Conservation (phyloP, 2,113 vertebrate species). For the Motacilla tschutschensis region DNA sequence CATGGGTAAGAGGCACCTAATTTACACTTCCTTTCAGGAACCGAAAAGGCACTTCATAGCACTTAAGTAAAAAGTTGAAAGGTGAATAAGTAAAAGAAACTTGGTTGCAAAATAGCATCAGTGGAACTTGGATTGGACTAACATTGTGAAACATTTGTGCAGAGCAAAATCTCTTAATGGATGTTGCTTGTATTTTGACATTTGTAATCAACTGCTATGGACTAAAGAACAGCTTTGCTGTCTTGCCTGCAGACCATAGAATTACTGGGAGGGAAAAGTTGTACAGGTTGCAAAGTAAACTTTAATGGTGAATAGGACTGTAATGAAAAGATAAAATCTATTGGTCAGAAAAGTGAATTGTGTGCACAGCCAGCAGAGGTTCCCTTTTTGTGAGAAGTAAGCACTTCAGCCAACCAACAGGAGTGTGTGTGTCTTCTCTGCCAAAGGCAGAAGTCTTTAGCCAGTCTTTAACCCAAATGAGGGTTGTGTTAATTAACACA, state of each 20-base stretch:
- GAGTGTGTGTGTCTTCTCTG: fast-evolving
- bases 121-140: background rate
- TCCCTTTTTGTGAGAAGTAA: background rate
- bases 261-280: background rate
- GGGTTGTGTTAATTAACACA: background rate
- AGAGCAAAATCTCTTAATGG: background rate
- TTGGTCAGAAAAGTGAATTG: background rate
- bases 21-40: background rate
- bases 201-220: background rate
- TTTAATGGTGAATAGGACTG: background rate
- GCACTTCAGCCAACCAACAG: background rate
- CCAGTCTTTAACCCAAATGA: background rate
- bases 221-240: background rate
- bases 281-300: background rate
- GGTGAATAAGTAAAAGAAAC: background rate
- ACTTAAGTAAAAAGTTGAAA: background rate
- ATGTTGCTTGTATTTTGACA: background rate
- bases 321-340: background rate
- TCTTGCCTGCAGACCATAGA: background rate
- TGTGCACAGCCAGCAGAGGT: background rate
- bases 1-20: background rate
- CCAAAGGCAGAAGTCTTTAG: background rate
- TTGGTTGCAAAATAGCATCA: background rate
- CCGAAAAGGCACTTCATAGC: background rate
- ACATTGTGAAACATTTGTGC: background rate